Evolutionary conservation across 2,113 vertebrate species (phyloP).

Genomic region (Tachuris rubrigastra): DNA sequence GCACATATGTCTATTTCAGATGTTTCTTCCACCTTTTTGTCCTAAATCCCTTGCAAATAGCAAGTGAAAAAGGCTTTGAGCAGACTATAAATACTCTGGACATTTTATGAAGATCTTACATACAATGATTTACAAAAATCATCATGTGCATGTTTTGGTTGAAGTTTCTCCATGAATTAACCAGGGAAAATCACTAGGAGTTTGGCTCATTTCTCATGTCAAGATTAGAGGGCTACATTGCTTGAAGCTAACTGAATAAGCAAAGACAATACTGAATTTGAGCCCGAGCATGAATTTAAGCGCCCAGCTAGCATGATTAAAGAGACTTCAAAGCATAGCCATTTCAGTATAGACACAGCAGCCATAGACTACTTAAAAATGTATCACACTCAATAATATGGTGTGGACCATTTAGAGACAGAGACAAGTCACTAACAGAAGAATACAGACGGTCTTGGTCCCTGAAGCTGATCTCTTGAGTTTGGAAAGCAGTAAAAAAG

Average conservation of each 20-base stretch:
- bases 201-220: background rate
- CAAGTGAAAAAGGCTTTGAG: background rate
- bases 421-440: background rate
- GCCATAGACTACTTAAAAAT: background rate
- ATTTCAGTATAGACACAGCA: background rate
- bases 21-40: background rate
- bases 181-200: background rate
- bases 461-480: background rate
- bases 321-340: background rate
- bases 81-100: background rate
- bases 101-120: background rate
- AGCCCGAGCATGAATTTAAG: background rate
- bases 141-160: accelerated
- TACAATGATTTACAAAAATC: background rate
- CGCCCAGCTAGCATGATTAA: background rate
- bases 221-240: background rate
- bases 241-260: background rate
- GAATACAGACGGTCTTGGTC: background rate
- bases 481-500: background rate
- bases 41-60: background rate
- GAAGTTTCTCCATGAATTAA: background rate
- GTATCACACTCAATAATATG: background rate
- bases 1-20: background rate
- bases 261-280: background rate
- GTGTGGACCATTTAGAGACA: background rate